Conservation (phyloP, 2,113 vertebrate species). For the Oryzias curvinotus region DNA sequence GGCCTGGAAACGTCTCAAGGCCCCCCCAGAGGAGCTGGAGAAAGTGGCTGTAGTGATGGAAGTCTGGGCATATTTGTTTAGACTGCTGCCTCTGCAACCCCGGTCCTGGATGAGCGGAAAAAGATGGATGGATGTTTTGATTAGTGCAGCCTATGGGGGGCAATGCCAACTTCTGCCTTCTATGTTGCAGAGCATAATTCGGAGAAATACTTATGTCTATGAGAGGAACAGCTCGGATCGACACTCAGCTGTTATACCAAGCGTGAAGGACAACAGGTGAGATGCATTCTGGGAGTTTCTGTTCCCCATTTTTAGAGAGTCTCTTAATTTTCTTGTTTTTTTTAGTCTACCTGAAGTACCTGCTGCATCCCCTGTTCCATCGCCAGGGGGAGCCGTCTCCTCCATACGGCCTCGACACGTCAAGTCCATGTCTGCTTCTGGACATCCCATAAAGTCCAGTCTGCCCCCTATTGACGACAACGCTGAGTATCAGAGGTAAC, state of each 20-base stretch:
- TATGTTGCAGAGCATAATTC: constrained; percentile 83
- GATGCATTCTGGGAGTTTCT: background rate
- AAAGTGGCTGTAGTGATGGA: too few relatives aligned
- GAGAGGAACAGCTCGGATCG: constrained; percentile 84
- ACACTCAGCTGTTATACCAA: constrained; percentile 82
- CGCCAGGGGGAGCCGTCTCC: constrained; percentile 55
- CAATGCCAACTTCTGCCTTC: background rate
- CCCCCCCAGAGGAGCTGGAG: too few relatives aligned
- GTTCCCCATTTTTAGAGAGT: background rate
- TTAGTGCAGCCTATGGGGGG: background rate
- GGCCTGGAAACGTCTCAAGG: too few relatives aligned
- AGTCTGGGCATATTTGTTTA: too few relatives aligned
- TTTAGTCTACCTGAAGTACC: constrained; percentile 89
- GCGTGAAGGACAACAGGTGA: constrained; percentile 93
- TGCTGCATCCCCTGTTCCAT: constrained; percentile 71
- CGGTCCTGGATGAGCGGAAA: background rate
- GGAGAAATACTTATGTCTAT: constrained; percentile 91
- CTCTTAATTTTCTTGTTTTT: background rate
- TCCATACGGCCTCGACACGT: constrained; percentile 88
- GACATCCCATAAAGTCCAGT: constrained; percentile 89
- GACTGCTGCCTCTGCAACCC: too few relatives aligned
- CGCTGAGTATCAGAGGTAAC: constrained; percentile 74
- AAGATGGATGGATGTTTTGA: background rate
- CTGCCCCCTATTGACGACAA: constrained; percentile 91
- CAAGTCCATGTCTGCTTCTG: constrained; percentile 94